These are phyloP conservation scores for Myiothlypis chrysogaster DNA, from an alignment of 2,797 vertebrate species.

Conservation along the genomic window DNA sequence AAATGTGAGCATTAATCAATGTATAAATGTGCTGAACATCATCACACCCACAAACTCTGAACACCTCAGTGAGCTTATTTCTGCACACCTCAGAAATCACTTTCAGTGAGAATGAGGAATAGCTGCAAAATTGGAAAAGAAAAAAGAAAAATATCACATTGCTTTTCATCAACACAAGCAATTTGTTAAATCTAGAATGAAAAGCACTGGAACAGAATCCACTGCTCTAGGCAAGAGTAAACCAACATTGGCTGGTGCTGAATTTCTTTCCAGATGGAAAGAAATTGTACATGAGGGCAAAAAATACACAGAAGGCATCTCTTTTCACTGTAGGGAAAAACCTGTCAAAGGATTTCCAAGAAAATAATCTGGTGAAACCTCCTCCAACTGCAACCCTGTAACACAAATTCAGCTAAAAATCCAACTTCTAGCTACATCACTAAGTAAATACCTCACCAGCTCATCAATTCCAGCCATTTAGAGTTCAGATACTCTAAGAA, in stretches of 20 bases:
- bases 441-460: not conserved
- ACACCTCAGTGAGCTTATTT: not conserved
- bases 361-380: not conserved
- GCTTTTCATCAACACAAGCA: not conserved
- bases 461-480: not conserved
- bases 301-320: not conserved
- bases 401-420: not conserved
- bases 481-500: not conserved
- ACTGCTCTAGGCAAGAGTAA: not conserved
- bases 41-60: not conserved
- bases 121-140: not conserved
- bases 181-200: not conserved
- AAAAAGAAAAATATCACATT: not conserved
- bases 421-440: not conserved
- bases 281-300: not conserved
- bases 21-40: not conserved
- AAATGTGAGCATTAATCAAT: not conserved
- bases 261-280: constrained; percentile 5
- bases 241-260: not conserved
- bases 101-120: not conserved
- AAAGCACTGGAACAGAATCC: not conserved
- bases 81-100: not conserved
- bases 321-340: not conserved
- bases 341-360: not conserved
- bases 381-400: not conserved